Percentiles rank a stretch among this genome's conserved stretches.
phyloP scores from a whole-genome alignment of 2,888 invertebrate genomes.

The Bombylius discolor region DNA sequence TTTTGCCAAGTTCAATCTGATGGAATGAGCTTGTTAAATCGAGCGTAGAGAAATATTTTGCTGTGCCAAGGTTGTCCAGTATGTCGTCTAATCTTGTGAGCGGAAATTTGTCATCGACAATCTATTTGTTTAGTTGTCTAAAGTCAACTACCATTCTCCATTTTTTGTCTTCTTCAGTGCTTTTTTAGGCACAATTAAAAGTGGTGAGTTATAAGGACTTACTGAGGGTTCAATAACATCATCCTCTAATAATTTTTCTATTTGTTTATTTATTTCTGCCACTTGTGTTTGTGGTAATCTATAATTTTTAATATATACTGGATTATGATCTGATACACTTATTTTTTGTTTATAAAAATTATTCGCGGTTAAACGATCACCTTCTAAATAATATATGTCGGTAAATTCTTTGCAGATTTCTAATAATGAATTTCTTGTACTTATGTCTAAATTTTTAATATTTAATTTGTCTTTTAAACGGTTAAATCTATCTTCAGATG shows the following conservation, averaged over 20 bases:
- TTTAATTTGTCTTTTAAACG: background rate
- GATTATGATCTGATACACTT: background rate
- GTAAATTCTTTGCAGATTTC: background rate
- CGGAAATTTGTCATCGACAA: slow-evolving; percentile 6
- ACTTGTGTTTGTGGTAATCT: slow-evolving; percentile 4
- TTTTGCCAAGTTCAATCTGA: slow-evolving; percentile 8
- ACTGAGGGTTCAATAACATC: slow-evolving; percentile 19
- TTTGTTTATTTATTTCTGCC: slow-evolving; percentile 14
- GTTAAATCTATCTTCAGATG: background rate
- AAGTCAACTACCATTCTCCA: background rate
- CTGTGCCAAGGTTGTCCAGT: slow-evolving; percentile 3
- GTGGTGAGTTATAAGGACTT: slow-evolving; percentile 15
- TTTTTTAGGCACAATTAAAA: slow-evolving; percentile 17
- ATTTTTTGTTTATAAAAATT: background rate
- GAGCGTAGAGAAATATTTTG: background rate
- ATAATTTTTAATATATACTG: slow-evolving; percentile 2
- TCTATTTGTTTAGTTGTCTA: slow-evolving; percentile 7
- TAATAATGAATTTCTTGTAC: background rate
- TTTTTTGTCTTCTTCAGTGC: background rate
- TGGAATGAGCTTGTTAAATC: background rate
- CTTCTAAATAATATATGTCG: background rate
- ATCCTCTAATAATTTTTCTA: slow-evolving; percentile 18
- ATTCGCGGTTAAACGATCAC: background rate
- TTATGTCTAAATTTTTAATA: background rate
- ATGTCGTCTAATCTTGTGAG: slow-evolving; percentile 5